Base-by-base conservation (phyloP, 2,888 invertebrate species). In the Aphodius granarius region DNA sequence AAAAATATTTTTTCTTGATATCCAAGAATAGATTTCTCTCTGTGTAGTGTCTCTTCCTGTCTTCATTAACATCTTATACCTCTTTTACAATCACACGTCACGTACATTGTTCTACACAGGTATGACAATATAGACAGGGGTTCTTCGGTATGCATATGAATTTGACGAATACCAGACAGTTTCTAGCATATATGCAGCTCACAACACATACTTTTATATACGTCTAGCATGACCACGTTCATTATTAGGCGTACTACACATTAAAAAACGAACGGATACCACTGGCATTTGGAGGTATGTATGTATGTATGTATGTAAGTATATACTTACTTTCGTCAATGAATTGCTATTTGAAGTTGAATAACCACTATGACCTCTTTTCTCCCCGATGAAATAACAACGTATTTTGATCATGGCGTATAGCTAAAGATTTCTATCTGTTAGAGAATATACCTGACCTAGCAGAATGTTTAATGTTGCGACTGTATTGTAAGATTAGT, bases 61-160 rank as follows among this genome's bases (percentile, higher is more conserved):
- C 70, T 68, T 73, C 73, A 70, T 75, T 75, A 73, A 75, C 70
- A 73, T 75, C 73, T 43, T 43, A 64, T 75, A 73, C 73, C 73
- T 75, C 75, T 22, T 68, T 70, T 68, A 75, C 62, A 70, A 68
- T 70, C 63, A 68, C 70, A 72, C 23, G 63, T 68, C 75, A 75
- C 75, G 75, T 75, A 72, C 23, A 75, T 72, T 18, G 65, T 73
- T 75, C 75, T 68, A 75, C 75, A 75, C 75, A 43, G 43, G 43
- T 43, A 43, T 43, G 43, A 43, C 43, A 43, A 13, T 73, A 75
- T 62, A 70, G 73, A 73, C 73, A 75, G 63, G 75, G 68, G 17
- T 63, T 20, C 17, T 70, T 23, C 70, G 68, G 63, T 66, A 20
- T 75, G 75, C 73, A 75, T 75, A 75, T 70, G 23, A 73, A 73